phyloP scores from a whole-genome alignment of 1,140 invertebrate genomes.

The Bathynomus jamesi region DNA sequence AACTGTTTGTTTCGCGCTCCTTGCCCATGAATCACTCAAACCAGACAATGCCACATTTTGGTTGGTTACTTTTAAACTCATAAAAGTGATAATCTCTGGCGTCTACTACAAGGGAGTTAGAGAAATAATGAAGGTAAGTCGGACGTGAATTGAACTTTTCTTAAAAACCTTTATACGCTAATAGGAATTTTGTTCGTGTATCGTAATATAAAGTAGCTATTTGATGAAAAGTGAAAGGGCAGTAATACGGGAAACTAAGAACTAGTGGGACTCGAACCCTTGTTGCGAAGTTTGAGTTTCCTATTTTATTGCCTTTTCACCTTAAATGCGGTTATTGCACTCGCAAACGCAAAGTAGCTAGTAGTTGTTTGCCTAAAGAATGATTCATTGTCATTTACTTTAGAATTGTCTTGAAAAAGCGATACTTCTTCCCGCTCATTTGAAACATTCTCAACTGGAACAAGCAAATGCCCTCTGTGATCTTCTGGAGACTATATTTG shows the following conservation, averaged over 20 bases:
- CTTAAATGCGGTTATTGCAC: background rate
- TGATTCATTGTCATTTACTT: background rate
- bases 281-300: too few relatives aligned
- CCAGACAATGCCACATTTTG: conserved; percentile 48
- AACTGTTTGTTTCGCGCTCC: conserved; percentile 49
- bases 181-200: background rate
- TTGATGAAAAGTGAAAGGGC: too few relatives aligned
- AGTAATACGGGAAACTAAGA: background rate
- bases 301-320: too few relatives aligned
- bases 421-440: conserved; percentile 60
- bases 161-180: background rate
- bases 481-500: conserved; percentile 80
- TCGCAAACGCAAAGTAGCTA: background rate
- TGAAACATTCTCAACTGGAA: conserved; percentile 67
- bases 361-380: background rate
- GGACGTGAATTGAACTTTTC: background rate
- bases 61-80: conserved; percentile 76
- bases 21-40: conserved; percentile 46
- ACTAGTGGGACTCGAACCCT: too few relatives aligned
- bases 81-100: conserved; percentile 73
- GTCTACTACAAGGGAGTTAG: conserved; percentile 92
- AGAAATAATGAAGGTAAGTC: conserved; percentile 74
- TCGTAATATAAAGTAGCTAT: background rate
- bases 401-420: conserved; percentile 70
- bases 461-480: conserved; percentile 70